Evolutionary conservation across 2,888 invertebrate genomes (phyloP), one percentile per base, ranked within the genome.

Genomic region (Polymixis flavicincta): DNA sequence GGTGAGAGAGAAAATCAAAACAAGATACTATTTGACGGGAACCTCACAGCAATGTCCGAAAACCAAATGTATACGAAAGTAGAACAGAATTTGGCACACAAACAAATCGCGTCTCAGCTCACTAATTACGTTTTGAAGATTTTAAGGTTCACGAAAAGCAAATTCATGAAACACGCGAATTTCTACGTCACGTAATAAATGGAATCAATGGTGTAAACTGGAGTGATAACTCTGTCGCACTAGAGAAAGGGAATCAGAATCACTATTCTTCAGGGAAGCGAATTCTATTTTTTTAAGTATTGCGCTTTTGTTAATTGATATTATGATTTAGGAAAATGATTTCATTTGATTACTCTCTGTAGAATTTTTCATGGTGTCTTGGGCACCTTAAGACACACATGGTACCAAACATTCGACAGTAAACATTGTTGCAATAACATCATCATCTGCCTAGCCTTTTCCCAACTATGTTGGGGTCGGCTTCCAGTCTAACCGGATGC

Each of bases 101-200:
- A 76, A 68, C 63, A 55, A 69, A 86, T 87, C 74, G 85, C 88
- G 86, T 87, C 86, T 70, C 83, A 71, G 59, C 63, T 42, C 6
- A 79, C 86, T 87, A 81, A 86, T 86, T 84, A 79, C 81, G 76
- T 86, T 87, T 80, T 78, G 76, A 82, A 75, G 76, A 86, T 86
- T 86, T 83, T 76, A 78, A 85, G 77, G 68, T 85, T 84, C 81
- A 86, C 78, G 78, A 82, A 81, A 84, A 78, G 68, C 61, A 52
- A 80, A 76, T 59, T 84, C 65, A 73, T 71, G 63, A 77, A 86
- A 77, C 78, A 86, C 76, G 84, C 82, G 11, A 78, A 82, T 70
- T 66, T 55, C 70, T 67, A 78, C 83, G 78, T 72, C 76, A 86
- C 66, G 77, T 48, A 74, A 79, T 75, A 71, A 73, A 74, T 77